Evolutionary conservation across 2,797 vertebrate genomes (phyloP), one percentile per base, ranked within the genome.

Genomic region (Halcyon smyrnensis): DNA sequence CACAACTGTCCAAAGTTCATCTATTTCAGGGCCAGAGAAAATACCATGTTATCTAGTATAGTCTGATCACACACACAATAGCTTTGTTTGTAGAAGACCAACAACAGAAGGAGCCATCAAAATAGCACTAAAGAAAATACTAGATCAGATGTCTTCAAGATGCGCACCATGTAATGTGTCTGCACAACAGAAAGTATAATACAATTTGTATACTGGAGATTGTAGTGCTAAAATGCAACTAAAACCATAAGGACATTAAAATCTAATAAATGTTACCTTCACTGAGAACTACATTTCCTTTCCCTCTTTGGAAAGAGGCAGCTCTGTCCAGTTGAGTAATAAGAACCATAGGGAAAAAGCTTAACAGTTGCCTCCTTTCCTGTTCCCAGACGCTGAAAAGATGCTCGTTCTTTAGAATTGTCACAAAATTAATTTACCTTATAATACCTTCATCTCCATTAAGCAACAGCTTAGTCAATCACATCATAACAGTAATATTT

Each of bases 401-500:
- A 57, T 69, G 54, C 36, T 87, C 0, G 0, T 70, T 92, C 62
- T 86, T 78, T 81, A 71, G 57, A 53, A 75, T 2, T 84, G 75
- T n/a, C 65, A 87, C 62, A 81, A 93, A 95, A 84, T 81, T 90
- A 84, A 92, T 93, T 86, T 65, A 75, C 24, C 76, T 87, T 81
- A 14, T 65, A 84, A 84, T 93, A 84, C 36, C 63, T 88, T 59
- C 71, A 53, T 94, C 62, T 89, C 79, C 85, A 54, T 62, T 78
- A 85, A 91, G 79, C 65, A 84, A 64, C 46, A 87, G 32, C 51
- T 65, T 77, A 84, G 91, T 87, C 75, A 78, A 3, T 96, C 73
- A 65, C 69, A 64, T 71, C 27, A 5, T 71, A 91, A 78, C 34
- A 15, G 37, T 62, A 85, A 85, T 76, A 27, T 62, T 90, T 91